Evolutionary conservation across 1,140 invertebrate species (phyloP).

Genomic region (Aphelinus certus): DNA sequence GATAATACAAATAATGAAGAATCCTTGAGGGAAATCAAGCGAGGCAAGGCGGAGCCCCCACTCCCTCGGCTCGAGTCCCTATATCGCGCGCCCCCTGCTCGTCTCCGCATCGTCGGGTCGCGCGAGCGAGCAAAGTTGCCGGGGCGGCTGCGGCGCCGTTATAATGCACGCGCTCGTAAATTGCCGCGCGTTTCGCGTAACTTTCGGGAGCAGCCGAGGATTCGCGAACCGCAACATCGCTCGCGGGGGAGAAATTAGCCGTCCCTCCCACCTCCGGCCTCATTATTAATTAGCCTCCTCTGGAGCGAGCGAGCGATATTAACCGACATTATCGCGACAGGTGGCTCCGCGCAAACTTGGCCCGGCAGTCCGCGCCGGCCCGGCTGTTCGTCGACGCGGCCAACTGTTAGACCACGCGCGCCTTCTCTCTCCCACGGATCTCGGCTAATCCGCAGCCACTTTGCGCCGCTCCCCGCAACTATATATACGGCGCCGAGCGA

Average conservation of each 20-base stretch:
- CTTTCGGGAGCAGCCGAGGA: neutral
- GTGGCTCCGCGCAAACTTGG: conserved; percentile 51
- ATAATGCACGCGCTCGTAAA: conserved; percentile 36
- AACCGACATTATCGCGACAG: conserved; percentile 63
- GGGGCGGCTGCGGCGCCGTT: conserved; percentile 14
- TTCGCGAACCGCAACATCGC: conserved; percentile 16
- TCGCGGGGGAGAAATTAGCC: conserved; percentile 28
- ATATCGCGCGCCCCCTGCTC: neutral
- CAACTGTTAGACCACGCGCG: no score
- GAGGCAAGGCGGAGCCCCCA: neutral
- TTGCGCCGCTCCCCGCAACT: no score
- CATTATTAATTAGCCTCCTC: conserved; percentile 66
- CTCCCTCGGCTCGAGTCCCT: neutral
- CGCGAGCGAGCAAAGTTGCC: conserved; percentile 20
- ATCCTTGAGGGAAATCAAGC: conserved; percentile 35
- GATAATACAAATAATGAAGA: neutral
- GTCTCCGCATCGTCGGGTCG: neutral
- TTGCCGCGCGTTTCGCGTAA: conserved; percentile 24
- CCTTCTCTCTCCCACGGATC: no score
- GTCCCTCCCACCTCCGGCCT: conserved; percentile 22
- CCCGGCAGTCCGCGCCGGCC: conserved; percentile 40
- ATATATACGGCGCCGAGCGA: no score
- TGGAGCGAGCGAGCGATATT: conserved; percentile 52
- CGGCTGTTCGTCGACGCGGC: neutral
- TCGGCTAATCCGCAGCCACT: no score